phyloP scores from a whole-genome alignment of 2,113 vertebrate species.

The Spizaetus ornatus region DNA sequence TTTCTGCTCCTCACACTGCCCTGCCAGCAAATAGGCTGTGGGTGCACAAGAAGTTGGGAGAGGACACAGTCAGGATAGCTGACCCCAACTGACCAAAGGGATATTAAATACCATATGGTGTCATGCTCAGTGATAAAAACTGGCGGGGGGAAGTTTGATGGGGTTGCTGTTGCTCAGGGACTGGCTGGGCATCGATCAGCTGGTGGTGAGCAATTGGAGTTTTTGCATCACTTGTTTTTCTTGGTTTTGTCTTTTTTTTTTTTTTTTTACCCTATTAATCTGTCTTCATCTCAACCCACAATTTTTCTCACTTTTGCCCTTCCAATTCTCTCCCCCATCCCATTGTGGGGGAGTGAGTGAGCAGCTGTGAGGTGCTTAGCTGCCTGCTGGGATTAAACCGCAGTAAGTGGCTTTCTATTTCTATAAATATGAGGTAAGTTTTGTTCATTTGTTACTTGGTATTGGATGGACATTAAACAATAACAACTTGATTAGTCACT shows the following conservation, averaged over 20 bases:
- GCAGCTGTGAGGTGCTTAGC: neutral
- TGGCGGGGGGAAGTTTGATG: fast-evolving
- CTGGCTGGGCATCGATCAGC: fast-evolving
- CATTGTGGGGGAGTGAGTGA: neutral
- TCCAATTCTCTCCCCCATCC: neutral
- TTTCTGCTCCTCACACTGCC: neutral
- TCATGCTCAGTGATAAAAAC: neutral
- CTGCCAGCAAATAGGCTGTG: fast-evolving
- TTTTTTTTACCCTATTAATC: neutral
- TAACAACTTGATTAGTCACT: neutral
- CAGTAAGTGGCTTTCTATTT: neutral
- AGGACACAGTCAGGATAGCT: neutral
- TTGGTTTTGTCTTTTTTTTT: neutral
- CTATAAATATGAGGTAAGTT: neutral
- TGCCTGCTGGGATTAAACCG: neutral
- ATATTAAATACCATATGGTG: neutral
- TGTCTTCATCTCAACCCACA: neutral
- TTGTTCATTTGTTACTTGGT: neutral
- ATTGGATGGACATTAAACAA: neutral
- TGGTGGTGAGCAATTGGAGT: neutral
- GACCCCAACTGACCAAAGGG: neutral
- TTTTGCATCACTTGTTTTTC: neutral
- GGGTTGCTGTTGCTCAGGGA: neutral
- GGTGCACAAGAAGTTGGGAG: neutral
- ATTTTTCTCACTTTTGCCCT: neutral